Evolutionary conservation across 2,888 invertebrate species (phyloP), one percentile per base, ranked within the genome.

Genomic region (Agriopis leucophaearia): DNA sequence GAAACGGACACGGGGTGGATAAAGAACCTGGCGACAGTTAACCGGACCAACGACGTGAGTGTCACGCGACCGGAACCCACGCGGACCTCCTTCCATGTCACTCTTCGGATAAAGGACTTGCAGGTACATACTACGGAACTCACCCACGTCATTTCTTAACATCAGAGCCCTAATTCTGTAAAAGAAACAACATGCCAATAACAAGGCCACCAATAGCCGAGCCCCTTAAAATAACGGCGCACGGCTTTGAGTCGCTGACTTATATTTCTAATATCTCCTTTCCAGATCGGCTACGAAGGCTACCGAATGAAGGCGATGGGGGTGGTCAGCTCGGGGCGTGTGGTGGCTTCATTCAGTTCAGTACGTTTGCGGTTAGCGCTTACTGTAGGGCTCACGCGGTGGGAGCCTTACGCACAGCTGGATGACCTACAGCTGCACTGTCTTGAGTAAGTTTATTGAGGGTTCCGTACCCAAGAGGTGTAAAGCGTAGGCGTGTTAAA

Each of bases 21-120:
- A 65, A 91, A 92, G 82, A 95, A 95, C 78, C 78, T 95, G 63
- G 94, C 95, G 0, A 95, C 95, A 0, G 88, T 95, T 61, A 95
- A 95, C 78, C 83, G 95, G 15, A 85, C 90, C 18, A 90, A 88
- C 57, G 94, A 95, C 81, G 94, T 95, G 71, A 95, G 94, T 82
- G 88, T 95, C 50, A 82, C 84, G 18, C 82, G 89, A 12, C 91
- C 92, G 8, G 91, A 93, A 74, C 89, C 92, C 10, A 78, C 84
- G 79, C 88, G 85, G 74, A 91, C 92, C 13, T 85, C 87, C 74
- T 92, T 94, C 76, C 86, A 85, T 61, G 92, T 92, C 62, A 91
- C 92, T 1, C 85, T 94, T 35, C 85, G 86, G 74, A 88, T 94
- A 65, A 92, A 92, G 67, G 91, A 94, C 72, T 83, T 94, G 42